Evolutionary conservation across 2,113 vertebrate genomes (phyloP).

Genomic region (Ictalurus punctatus): DNA sequence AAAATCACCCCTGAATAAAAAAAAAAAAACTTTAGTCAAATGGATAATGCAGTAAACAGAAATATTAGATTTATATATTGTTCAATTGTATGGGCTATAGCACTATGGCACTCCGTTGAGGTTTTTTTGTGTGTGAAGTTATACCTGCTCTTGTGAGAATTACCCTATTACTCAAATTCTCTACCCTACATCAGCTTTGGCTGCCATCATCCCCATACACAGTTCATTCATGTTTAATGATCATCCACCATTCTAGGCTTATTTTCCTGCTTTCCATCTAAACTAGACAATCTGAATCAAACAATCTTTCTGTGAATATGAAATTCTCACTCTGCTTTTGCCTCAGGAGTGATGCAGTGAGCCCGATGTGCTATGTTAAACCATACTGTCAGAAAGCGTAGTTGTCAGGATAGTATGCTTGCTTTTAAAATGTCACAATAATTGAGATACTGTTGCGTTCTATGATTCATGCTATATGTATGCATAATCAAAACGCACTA

Average conservation of each 20-base stretch:
- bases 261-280: background rate
- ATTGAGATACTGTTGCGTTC: background rate
- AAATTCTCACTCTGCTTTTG: background rate
- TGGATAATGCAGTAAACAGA: background rate
- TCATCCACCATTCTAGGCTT: background rate
- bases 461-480: background rate
- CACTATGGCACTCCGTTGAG: background rate
- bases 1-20: background rate
- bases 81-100: background rate
- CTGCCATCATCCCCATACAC: background rate
- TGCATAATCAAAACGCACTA: background rate
- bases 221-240: conserved; percentile 5
- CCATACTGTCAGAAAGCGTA: background rate
- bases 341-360: background rate
- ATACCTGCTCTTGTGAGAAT: background rate
- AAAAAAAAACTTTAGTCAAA: background rate
- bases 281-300: background rate
- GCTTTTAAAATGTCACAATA: background rate
- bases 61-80: background rate
- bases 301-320: background rate
- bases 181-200: background rate
- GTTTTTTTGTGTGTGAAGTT: background rate
- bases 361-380: background rate
- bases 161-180: background rate
- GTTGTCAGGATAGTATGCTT: background rate